These are phyloP conservation scores for Cheilosia impressa DNA, from an alignment of 2,888 invertebrate genomes.

Conservation along the genomic window DNA sequence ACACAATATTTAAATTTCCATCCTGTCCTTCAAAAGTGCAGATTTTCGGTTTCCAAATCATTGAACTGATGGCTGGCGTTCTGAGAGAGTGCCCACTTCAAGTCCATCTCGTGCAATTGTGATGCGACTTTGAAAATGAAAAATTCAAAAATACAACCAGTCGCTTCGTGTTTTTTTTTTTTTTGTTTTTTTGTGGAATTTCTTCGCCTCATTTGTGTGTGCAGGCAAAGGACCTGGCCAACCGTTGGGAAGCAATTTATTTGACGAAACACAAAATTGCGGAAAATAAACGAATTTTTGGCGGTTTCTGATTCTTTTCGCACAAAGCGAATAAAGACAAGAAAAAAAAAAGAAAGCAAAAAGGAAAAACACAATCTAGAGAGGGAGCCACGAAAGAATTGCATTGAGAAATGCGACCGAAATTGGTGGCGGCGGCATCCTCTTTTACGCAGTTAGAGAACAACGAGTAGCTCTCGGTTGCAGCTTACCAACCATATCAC, in stretches of 20 bases:
- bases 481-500: slow-evolving; percentile 76
- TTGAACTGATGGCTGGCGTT: slow-evolving; percentile 76
- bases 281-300: slow-evolving; percentile 70
- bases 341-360: not conserved
- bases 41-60: slow-evolving; percentile 82
- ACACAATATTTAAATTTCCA: slow-evolving; percentile 77
- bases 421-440: slow-evolving; percentile 76
- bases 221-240: not conserved
- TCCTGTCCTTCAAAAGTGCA: slow-evolving; percentile 82
- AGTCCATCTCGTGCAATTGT: slow-evolving; percentile 27
- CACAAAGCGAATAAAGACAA: not conserved
- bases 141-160: slow-evolving; percentile 22
- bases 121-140: slow-evolving; percentile 16
- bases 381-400: slow-evolving; percentile 53
- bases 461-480: slow-evolving; percentile 38
- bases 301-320: slow-evolving; percentile 48
- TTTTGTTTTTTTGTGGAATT: slow-evolving; percentile 1
- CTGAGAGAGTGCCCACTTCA: slow-evolving; percentile 18
- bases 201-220: slow-evolving; percentile 53
- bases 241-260: slow-evolving; percentile 63
- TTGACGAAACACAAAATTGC: slow-evolving; percentile 75
- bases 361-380: slow-evolving; percentile 26
- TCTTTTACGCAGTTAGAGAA: slow-evolving; percentile 54
- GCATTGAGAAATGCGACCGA: slow-evolving; percentile 75
- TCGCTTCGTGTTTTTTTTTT: slow-evolving; percentile 10